Evolutionary conservation across 1,140 invertebrate genomes (phyloP).

Genomic region (Cryptotermes secundus): DNA sequence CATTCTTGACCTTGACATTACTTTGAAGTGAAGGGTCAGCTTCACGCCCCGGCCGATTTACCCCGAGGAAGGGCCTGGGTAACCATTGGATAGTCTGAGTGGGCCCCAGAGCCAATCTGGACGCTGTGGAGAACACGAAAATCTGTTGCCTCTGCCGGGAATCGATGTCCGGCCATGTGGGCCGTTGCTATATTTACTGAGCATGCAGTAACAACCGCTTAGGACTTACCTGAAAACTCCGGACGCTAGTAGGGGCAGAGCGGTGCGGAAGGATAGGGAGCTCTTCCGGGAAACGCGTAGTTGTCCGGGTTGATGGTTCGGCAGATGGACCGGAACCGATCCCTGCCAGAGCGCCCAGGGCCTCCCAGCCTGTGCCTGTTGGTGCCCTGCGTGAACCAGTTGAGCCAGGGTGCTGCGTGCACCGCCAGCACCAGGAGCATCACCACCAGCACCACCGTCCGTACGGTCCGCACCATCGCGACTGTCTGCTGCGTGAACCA

Average conservation of each 20-base stretch:
- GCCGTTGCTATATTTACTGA: too few species aligned
- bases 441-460: background rate
- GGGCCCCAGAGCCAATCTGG: too few species aligned
- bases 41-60: too few species aligned
- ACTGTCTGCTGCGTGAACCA: background rate
- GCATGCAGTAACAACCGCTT: too few species aligned
- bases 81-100: too few species aligned
- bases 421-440: background rate
- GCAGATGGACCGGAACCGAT: slow-evolving; percentile 50
- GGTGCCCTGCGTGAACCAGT: slow-evolving; percentile 41
- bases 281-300: slow-evolving; percentile 46
- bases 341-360: slow-evolving; percentile 42
- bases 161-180: too few species aligned
- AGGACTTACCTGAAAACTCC: background rate
- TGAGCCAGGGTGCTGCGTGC: slow-evolving; percentile 43
- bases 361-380: background rate
- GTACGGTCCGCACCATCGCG: background rate
- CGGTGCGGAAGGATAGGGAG: slow-evolving; percentile 44
- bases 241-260: slow-evolving; percentile 45
- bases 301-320: slow-evolving; percentile 47
- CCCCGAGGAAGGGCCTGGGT: too few species aligned
- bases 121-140: too few species aligned
- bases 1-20: too few species aligned
- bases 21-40: too few species aligned
- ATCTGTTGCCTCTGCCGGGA: too few species aligned